Percentiles rank a stretch among this genome's conserved stretches.
These are phyloP conservation scores for Penaeus monodon DNA, from an alignment of 2,888 invertebrate genomes.

Conservation along the genomic window DNA sequence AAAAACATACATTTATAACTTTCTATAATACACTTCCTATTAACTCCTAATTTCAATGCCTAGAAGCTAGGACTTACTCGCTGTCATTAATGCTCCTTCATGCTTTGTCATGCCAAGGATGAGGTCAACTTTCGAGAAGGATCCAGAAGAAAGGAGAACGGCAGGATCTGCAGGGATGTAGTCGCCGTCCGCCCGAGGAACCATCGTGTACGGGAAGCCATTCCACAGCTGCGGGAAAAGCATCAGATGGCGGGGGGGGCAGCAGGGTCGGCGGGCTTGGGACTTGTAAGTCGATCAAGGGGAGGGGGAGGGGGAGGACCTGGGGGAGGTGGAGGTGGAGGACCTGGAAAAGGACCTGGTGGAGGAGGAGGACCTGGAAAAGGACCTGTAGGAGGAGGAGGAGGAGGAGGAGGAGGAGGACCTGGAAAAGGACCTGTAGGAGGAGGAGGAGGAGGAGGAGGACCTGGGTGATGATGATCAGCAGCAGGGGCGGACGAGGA, in stretches of 20 bases:
- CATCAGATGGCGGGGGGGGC: background rate
- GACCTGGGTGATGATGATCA: background rate
- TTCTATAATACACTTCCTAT: no score
- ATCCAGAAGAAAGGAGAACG: no score
- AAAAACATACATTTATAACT: no score
- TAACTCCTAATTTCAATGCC: no score
- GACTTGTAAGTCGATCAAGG: no score
- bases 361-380: background rate
- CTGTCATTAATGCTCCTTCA: no score
- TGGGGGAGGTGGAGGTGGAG: background rate
- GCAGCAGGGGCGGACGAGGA: background rate
- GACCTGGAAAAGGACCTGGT: background rate
- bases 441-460: constrained; percentile 11
- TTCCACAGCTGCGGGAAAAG: background rate
- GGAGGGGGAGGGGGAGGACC: background rate
- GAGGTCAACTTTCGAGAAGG: no score
- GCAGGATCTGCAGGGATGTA: no score
- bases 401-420: background rate
- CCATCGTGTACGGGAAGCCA: no score
- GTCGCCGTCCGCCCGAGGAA: no score
- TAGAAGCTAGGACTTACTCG: no score
- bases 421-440: background rate
- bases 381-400: background rate
- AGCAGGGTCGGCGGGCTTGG: background rate
- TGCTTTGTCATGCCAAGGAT: no score